Conservation (phyloP, 2,113 vertebrate species). For the Mormyrus lacerda region DNA sequence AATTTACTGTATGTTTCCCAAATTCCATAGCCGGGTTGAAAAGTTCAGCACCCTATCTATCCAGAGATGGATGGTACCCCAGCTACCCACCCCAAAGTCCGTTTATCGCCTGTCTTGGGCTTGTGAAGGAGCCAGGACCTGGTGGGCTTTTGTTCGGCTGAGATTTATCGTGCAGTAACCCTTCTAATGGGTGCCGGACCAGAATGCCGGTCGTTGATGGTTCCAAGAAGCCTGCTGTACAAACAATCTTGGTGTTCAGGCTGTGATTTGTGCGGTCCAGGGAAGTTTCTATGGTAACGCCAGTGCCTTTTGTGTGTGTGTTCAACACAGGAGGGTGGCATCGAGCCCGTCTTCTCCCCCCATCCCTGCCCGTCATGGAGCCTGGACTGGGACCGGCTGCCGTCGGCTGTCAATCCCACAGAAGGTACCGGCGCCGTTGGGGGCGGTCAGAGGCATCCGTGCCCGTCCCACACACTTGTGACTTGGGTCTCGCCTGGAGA, state of each 20-base stretch:
- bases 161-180: background rate
- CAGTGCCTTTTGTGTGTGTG: constrained; percentile 3
- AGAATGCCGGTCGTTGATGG: background rate
- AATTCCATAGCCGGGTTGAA: background rate
- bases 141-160: background rate
- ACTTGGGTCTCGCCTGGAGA: background rate
- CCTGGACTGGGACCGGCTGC: constrained; percentile 78
- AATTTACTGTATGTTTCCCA: background rate
- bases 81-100: background rate
- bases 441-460: too few relatives aligned
- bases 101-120: background rate
- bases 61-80: background rate
- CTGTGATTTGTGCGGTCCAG: background rate
- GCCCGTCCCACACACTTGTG: background rate
- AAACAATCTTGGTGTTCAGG: background rate
- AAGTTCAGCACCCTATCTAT: background rate
- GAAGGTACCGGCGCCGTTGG: constrained; percentile 71
- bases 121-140: background rate
- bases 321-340: constrained; percentile 68
- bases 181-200: background rate
- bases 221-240: background rate
- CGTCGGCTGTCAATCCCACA: constrained; percentile 77
- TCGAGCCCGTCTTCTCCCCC: constrained; percentile 73
- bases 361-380: constrained; percentile 75
- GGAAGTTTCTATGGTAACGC: constrained; percentile 11